These are phyloP conservation scores for Pararge aegeria DNA, from an alignment of 1,140 invertebrate genomes.

Conservation along the genomic window DNA sequence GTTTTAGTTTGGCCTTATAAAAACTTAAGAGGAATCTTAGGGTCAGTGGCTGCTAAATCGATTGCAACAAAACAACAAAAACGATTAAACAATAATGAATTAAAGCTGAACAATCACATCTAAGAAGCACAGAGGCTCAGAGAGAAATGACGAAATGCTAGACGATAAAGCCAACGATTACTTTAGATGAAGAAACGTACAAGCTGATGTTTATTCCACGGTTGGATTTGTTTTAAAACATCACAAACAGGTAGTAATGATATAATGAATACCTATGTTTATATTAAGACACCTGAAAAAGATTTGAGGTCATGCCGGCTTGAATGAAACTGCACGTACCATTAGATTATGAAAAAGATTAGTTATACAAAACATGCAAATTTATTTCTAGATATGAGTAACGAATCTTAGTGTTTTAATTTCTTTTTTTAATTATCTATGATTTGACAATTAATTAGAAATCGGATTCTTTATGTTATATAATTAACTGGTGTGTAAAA, in stretches of 20 bases:
- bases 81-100: not conserved
- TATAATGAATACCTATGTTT: not conserved
- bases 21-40: too few relatives aligned
- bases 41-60: not conserved
- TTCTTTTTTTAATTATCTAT: too few relatives aligned
- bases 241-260: not conserved
- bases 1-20: too few relatives aligned
- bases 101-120: not conserved
- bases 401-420: too few relatives aligned
- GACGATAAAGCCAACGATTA: not conserved
- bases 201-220: not conserved
- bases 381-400: too few relatives aligned
- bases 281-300: not conserved
- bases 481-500: too few relatives aligned
- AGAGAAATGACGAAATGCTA: not conserved
- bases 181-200: not conserved
- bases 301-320: not conserved
- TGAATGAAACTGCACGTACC: not conserved
- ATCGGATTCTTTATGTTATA: too few relatives aligned
- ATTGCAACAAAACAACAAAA: not conserved
- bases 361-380: not conserved
- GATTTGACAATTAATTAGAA: too few relatives aligned
- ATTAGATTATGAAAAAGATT: too few relatives aligned
- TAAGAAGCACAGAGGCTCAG: not conserved
- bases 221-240: not conserved